Conservation (phyloP, 2,888 invertebrate genomes). For the Amphimallon solstitiale region DNA sequence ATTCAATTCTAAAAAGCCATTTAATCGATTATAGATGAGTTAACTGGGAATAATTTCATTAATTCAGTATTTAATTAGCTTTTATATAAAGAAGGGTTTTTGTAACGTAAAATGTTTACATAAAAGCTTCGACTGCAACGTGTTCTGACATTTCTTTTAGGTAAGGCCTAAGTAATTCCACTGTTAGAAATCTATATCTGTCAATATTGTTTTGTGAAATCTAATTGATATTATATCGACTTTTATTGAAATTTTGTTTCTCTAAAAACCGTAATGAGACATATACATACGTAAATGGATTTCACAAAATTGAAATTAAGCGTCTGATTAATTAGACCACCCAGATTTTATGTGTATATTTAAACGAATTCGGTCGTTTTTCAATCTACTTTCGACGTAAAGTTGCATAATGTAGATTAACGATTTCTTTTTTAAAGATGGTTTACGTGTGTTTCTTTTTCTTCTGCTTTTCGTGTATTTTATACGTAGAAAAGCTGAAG, state of each 20-base stretch:
- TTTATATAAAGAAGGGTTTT: slow-evolving; percentile 1
- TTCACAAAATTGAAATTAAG: slow-evolving; percentile 17
- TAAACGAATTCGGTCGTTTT: slow-evolving; percentile 26
- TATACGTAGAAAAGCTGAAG: neutral
- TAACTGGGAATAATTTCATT: slow-evolving; percentile 27
- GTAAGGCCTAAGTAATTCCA: too few species aligned
- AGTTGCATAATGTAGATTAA: slow-evolving; percentile 31
- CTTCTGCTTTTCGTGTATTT: neutral
- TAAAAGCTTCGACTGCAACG: neutral
- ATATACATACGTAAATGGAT: neutral
- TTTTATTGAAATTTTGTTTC: slow-evolving; percentile 6
- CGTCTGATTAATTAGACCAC: slow-evolving; percentile 25
- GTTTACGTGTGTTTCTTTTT: neutral
- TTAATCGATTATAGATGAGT: slow-evolving; percentile 25
- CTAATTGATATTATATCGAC: neutral
- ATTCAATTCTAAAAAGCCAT: slow-evolving; percentile 20
- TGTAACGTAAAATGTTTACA: neutral
- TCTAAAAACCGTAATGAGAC: slow-evolving; percentile 9
- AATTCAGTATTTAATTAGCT: slow-evolving; percentile 29
- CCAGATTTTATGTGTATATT: slow-evolving; percentile 18
- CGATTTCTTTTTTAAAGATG: slow-evolving; percentile 31
- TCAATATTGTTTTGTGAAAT: neutral
- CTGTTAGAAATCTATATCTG: too few species aligned
- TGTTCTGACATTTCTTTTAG: neutral
- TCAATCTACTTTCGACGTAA: slow-evolving; percentile 23